Evolutionary conservation across 2,888 invertebrate genomes (phyloP).

Genomic region (Athetis lepigone): DNA sequence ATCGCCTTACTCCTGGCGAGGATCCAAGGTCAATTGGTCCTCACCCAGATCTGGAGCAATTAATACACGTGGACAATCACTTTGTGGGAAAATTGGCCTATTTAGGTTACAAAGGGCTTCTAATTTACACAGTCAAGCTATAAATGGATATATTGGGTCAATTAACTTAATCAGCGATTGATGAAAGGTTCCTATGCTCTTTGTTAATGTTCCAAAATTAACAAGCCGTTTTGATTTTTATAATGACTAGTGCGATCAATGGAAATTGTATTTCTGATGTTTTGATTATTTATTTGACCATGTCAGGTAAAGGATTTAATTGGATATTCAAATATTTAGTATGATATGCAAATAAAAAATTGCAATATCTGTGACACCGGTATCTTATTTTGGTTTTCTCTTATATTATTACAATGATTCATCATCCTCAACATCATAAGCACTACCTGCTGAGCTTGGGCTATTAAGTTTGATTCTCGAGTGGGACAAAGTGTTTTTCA

Average conservation of each 20-base stretch:
- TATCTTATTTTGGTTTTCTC: background rate
- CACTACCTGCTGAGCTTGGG: too few relatives aligned
- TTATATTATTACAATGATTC: background rate
- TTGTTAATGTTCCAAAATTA: slow-evolving; percentile 20
- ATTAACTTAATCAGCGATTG: slow-evolving; percentile 24
- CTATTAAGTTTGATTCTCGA: too few relatives aligned
- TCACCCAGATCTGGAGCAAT: slow-evolving; percentile 22
- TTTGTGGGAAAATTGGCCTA: slow-evolving; percentile 37
- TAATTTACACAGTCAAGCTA: slow-evolving; percentile 32
- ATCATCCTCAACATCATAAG: background rate
- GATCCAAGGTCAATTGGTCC: slow-evolving; percentile 15
- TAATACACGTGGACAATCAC: slow-evolving; percentile 38
- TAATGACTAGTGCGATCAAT: slow-evolving; percentile 10
- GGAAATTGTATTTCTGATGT: background rate
- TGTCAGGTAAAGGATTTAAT: too few relatives aligned
- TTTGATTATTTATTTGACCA: too few relatives aligned
- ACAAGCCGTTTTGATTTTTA: slow-evolving; percentile 19
- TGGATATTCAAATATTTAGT: too few relatives aligned
- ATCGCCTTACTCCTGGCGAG: slow-evolving; percentile 15
- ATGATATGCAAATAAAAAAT: too few relatives aligned
- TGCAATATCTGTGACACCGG: too few relatives aligned
- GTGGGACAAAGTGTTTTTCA: too few relatives aligned
- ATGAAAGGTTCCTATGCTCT: slow-evolving; percentile 15
- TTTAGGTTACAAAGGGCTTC: slow-evolving; percentile 39
- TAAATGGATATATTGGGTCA: slow-evolving; percentile 33